A percentile compares a stretch with the other conserved stretches of the same genome.
Conservation (phyloP, 2,797 vertebrate genomes). For the Distichodus sexfasciatus region DNA sequence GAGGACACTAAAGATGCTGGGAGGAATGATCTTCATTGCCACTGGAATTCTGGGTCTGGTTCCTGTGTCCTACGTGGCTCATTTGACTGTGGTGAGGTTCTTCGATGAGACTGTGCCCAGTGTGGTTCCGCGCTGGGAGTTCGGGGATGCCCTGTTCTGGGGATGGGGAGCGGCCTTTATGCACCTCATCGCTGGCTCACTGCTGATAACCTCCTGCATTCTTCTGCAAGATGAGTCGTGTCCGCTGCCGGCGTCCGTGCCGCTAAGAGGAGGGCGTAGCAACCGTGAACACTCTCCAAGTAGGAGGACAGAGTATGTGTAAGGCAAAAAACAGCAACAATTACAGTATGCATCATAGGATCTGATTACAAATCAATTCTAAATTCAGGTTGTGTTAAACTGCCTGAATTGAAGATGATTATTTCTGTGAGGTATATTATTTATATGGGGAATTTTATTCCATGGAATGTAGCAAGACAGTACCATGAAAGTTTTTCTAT, state of each 20-base stretch:
- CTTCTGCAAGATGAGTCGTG: constrained; percentile 27
- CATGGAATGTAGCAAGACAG: neutral
- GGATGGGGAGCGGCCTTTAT: constrained; percentile 67
- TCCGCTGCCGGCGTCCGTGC: constrained; percentile 18
- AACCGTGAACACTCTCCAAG: neutral
- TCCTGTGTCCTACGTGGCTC: constrained; percentile 65
- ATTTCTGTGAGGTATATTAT: no score
- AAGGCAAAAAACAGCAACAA: constrained; percentile 22
- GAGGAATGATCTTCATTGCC: constrained; percentile 48
- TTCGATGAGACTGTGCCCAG: constrained; percentile 60
- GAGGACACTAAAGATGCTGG: constrained; percentile 51
- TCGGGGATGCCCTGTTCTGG: constrained; percentile 66
- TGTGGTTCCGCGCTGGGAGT: constrained; percentile 65
- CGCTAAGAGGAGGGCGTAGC: constrained; percentile 3
- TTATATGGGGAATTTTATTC: neutral
- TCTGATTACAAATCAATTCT: neutral
- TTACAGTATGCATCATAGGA: neutral
- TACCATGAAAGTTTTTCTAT: no score
- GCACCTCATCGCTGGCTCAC: constrained; percentile 61
- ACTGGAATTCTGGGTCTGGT: constrained; percentile 57
- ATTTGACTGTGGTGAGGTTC: constrained; percentile 59
- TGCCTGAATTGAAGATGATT: no score
- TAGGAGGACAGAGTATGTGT: constrained; percentile 54
- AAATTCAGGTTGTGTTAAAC: no score
- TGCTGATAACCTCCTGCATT: constrained; percentile 66